Evolutionary conservation across 2,888 invertebrate species (phyloP).

Genomic region (Drosophila rellima): DNA sequence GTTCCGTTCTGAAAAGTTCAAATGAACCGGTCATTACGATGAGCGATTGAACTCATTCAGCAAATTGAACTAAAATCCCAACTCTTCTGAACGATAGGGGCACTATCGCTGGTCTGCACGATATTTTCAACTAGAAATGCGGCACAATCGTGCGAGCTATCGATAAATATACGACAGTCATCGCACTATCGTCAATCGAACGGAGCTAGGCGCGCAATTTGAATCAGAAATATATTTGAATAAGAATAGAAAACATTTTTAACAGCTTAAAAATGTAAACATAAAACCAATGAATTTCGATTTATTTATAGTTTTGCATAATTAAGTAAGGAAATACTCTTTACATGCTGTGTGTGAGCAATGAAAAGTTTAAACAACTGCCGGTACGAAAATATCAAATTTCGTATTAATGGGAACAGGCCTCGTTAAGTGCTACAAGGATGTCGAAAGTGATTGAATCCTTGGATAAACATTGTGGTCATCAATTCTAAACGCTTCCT

Average conservation of each 20-base stretch:
- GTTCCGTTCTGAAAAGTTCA: too few species aligned
- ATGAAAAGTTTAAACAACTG: background rate
- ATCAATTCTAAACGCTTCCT: slow-evolving; percentile 42
- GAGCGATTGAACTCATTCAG: too few species aligned
- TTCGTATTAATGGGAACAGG: slow-evolving; percentile 32
- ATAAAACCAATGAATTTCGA: background rate
- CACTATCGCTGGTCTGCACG: slow-evolving; percentile 21
- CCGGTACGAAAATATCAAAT: slow-evolving; percentile 31
- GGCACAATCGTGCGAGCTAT: slow-evolving; percentile 17
- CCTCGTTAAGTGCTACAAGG: slow-evolving; percentile 30
- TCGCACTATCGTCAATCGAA: background rate
- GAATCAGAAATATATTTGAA: background rate
- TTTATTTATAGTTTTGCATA: slow-evolving; percentile 1
- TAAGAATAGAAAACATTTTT: too few species aligned
- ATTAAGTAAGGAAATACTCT: background rate
- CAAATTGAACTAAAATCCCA: too few species aligned
- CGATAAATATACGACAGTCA: slow-evolving; percentile 11
- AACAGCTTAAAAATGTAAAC: background rate
- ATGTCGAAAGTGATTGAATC: slow-evolving; percentile 38
- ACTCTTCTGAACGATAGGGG: too few species aligned
- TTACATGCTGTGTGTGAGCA: background rate
- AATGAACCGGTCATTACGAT: too few species aligned
- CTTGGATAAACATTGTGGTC: slow-evolving; percentile 44
- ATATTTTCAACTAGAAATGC: slow-evolving; percentile 10
- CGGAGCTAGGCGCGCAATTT: background rate